Evolutionary conservation across 2,797 vertebrate species (phyloP).

Genomic region (Syndactyla subalaris): DNA sequence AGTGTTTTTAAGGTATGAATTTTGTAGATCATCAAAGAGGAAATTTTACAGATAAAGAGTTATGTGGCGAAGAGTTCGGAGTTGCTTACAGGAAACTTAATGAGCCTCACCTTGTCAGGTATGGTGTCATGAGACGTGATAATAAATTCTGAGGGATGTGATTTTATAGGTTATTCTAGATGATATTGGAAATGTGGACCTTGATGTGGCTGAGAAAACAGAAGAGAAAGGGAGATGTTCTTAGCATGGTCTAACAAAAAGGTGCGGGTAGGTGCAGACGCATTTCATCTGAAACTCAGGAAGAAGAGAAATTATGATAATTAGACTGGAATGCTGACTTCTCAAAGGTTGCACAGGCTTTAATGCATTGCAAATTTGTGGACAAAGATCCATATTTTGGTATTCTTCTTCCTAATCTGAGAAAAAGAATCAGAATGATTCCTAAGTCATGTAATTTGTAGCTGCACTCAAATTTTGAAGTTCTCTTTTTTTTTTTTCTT

Average conservation of each 20-base stretch:
- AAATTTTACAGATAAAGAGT: not conserved
- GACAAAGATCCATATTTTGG: not conserved
- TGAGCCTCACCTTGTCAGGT: not conserved
- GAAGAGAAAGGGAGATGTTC: not conserved
- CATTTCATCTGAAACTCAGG: not conserved
- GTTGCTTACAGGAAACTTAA: not conserved
- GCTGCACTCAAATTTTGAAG: not conserved
- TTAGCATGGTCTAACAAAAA: not conserved
- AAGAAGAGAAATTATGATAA: not conserved
- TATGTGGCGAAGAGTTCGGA: not conserved
- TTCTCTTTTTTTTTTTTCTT: fast-evolving
- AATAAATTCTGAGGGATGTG: not conserved
- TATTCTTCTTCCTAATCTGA: not conserved
- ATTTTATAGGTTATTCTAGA: not conserved
- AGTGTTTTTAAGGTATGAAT: not conserved
- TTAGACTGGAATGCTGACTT: not conserved
- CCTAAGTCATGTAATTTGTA: not conserved
- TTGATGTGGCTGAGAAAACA: not conserved
- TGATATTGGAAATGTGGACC: not conserved
- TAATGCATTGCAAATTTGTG: not conserved
- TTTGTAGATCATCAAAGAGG: not conserved
- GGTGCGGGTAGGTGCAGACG: not conserved
- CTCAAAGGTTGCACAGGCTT: not conserved
- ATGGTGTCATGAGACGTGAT: not conserved
- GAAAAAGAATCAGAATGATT: not conserved